Conservation (phyloP, 2,888 invertebrate species). For the Limnephilus lunatus region DNA sequence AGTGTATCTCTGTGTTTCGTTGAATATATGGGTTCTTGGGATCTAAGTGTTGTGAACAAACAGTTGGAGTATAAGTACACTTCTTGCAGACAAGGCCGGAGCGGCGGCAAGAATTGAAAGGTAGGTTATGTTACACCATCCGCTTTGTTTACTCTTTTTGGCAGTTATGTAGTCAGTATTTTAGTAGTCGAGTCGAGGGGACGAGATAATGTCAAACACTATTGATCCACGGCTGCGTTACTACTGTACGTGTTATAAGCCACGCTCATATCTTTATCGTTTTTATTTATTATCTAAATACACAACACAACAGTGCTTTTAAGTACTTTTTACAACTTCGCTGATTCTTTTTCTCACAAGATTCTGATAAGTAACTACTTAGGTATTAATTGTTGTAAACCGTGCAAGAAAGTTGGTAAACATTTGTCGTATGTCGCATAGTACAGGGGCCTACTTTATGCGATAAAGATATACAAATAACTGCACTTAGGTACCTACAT, state of each 20-base stretch:
- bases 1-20: constrained; percentile 3
- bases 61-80: neutral
- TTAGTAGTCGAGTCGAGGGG: neutral
- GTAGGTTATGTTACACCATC: neutral
- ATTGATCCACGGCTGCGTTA: neutral
- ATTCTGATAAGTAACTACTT: neutral
- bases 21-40: neutral
- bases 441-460: neutral
- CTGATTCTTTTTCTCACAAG: neutral
- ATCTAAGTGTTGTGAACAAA: neutral
- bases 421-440: neutral
- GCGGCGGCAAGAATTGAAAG: neutral
- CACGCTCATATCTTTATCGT: neutral
- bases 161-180: neutral
- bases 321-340: neutral
- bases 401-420: neutral
- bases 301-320: neutral
- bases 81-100: neutral
- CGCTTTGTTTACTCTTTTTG: neutral
- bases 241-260: neutral
- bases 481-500: too few species aligned
- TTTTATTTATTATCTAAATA: neutral
- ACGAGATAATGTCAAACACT: neutral
- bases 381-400: neutral
- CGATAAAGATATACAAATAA: neutral